Evolutionary conservation across 2,888 invertebrate genomes (phyloP), one percentile per base, ranked within the genome.

Genomic region (Dryomyza anilis): DNA sequence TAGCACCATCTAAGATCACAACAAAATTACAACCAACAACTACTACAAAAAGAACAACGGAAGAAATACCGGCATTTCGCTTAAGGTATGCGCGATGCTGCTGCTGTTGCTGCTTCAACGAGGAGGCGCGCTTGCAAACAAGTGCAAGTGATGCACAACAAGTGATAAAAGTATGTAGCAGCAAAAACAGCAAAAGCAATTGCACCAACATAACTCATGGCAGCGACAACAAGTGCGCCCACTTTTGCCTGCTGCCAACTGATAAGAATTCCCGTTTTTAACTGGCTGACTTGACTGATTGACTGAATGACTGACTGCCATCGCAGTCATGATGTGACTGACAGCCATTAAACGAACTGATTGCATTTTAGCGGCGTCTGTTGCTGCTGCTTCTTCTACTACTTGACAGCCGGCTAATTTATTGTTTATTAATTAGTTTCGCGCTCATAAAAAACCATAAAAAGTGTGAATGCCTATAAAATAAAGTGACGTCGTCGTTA

Each of bases 141-240:
- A 76, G 76, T 75, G 76, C 77, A 77, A 77, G 76, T 76, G 75
- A 75, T 75, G 73, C 76, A 73, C 74, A 16, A 14, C 57, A 27
- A 29, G 29, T 56, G 29, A 45, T 39, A 53, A 19, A n/a, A 52
- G 25, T 27, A 25, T 27, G 27, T 7, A 39, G 29, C 57, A 57
- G 14, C 27, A 36, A 36, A 12, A 21, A 39, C 36, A n/a, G 36
- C n/a, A 45, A 45, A 57, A 8, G 45, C 57, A 43, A 57, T 27
- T 27, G 43, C n/a, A 43, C 43, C 45, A 39, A 56, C 56, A 46
- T 19, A 65, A 65, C 43, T 46, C 29, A 19, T 53, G 36, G 33
- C 45, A 56, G 19, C 48, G 10, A 48, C 57, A 29, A 23, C n/a
- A n/a, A 52, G 46, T 16, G 48, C 14, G 21, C 19, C 27, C 12